Percentiles rank a stretch among this genome's conserved stretches.
Conservation (phyloP, 2,797 vertebrate species). For the Hoplostethus mediterraneus region DNA sequence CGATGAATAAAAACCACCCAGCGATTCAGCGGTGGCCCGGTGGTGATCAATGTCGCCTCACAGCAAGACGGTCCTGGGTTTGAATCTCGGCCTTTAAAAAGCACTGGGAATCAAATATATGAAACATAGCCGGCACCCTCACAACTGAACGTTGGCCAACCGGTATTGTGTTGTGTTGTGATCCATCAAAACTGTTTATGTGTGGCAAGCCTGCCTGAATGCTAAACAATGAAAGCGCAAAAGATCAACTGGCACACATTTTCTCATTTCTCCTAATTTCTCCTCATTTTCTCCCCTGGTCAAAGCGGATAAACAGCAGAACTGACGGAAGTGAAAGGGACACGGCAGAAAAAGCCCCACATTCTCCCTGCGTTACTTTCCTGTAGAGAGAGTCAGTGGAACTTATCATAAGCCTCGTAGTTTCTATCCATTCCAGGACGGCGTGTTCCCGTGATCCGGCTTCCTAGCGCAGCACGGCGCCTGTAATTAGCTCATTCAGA, state of each 20-base stretch:
- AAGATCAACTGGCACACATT: slow-evolving; percentile 15
- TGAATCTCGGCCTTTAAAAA: slow-evolving; percentile 1
- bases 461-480: slow-evolving; percentile 48
- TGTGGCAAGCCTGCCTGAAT: not conserved
- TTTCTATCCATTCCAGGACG: slow-evolving; percentile 28
- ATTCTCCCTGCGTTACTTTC: slow-evolving; percentile 27
- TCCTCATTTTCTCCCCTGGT: not conserved
- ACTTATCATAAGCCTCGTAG: slow-evolving; percentile 49
- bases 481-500: slow-evolving; percentile 71
- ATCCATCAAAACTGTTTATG: slow-evolving; percentile 19
- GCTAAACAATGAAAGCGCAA: slow-evolving; percentile 27
- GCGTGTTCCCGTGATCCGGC: slow-evolving; percentile 47
- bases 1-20: not conserved
- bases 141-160: slow-evolving; percentile 1
- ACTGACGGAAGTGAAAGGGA: slow-evolving; percentile 29
- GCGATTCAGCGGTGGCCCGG: no score
- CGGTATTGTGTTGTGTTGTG: slow-evolving; percentile 14
- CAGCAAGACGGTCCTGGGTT: no score
- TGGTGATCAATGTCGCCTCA: no score
- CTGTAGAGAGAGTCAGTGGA: slow-evolving; percentile 34
- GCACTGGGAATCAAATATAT: slow-evolving; percentile 9
- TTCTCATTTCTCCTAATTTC: not conserved
- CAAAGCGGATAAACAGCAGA: slow-evolving; percentile 41
- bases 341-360: slow-evolving; percentile 22
- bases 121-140: slow-evolving; percentile 3